A percentile compares a stretch with the other conserved stretches of the same genome.
Evolutionary conservation across 2,113 vertebrate species (phyloP).

Genomic region (Daphoenositta chrysoptera): DNA sequence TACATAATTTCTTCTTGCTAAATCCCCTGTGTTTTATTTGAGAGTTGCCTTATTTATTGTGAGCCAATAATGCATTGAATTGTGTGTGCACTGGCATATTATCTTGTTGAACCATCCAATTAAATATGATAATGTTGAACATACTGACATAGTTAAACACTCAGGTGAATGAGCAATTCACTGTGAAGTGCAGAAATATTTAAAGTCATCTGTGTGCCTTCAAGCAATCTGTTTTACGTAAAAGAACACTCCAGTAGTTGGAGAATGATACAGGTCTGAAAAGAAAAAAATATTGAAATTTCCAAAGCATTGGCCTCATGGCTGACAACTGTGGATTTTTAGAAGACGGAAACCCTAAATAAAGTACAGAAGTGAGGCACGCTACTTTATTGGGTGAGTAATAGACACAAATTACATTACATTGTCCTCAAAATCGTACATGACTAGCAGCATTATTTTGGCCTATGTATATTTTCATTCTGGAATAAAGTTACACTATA

Average conservation of each 20-base stretch:
- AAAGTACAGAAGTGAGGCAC: not conserved
- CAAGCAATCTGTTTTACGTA: conserved; percentile 67
- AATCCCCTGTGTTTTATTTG: conserved; percentile 50
- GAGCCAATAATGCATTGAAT: conserved; percentile 66
- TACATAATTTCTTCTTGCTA: conserved; percentile 36
- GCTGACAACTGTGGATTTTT: not conserved
- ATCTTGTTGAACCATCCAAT: conserved; percentile 82
- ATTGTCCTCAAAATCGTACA: not conserved
- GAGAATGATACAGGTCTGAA: not conserved
- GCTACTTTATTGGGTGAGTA: not conserved
- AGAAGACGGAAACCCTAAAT: not conserved
- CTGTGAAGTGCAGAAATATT: conserved; percentile 77
- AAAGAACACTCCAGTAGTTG: conserved; percentile 59
- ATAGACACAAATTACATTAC: not conserved
- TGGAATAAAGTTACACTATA: not conserved
- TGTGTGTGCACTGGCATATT: conserved; percentile 71
- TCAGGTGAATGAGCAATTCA: conserved; percentile 82
- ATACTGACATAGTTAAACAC: conserved; percentile 77
- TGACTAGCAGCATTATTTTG: not conserved
- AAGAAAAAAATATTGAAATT: not conserved
- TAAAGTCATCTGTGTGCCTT: conserved; percentile 71
- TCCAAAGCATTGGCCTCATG: not conserved
- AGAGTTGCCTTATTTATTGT: conserved; percentile 71
- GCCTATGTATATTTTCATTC: not conserved
- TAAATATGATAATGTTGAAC: conserved; percentile 81